Conservation (phyloP, 2,797 vertebrate species). For the Anguilla obscura region DNA sequence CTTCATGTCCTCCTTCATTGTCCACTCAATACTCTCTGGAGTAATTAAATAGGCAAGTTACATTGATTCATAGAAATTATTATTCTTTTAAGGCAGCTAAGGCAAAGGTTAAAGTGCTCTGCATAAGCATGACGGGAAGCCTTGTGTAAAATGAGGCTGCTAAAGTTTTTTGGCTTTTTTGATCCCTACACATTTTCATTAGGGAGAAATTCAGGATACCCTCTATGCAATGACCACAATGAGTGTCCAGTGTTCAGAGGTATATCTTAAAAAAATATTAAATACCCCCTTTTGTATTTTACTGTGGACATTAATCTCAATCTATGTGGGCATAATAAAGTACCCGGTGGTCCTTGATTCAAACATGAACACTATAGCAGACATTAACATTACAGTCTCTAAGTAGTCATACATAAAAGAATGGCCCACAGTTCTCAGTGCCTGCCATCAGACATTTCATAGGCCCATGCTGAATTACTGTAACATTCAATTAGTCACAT, state of each 20-base stretch:
- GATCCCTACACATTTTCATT: background rate
- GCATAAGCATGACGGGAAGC: background rate
- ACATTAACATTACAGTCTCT: too few relatives aligned
- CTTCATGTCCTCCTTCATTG: conserved; percentile 61
- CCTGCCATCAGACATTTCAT: background rate
- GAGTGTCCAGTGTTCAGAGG: background rate
- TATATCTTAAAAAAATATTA: background rate
- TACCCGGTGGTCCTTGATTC: too few relatives aligned
- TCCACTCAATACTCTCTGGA: conserved; percentile 69
- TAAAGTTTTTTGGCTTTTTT: background rate
- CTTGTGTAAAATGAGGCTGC: conserved; percentile 7
- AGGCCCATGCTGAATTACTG: background rate
- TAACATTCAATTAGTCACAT: background rate
- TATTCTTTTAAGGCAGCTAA: background rate
- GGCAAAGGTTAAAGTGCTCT: background rate
- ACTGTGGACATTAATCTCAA: background rate
- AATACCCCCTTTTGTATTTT: background rate
- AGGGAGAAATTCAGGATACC: background rate
- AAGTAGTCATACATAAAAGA: too few relatives aligned
- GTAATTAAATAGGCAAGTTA: conserved; percentile 14
- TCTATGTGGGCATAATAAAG: too few relatives aligned
- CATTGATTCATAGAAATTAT: background rate
- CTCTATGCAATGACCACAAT: too few relatives aligned
- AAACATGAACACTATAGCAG: too few relatives aligned
- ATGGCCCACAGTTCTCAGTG: background rate